Percentiles rank a stretch among this genome's conserved stretches.
These are phyloP conservation scores for Biston stratarius DNA, from an alignment of 2,888 invertebrate species.

Conservation along the genomic window DNA sequence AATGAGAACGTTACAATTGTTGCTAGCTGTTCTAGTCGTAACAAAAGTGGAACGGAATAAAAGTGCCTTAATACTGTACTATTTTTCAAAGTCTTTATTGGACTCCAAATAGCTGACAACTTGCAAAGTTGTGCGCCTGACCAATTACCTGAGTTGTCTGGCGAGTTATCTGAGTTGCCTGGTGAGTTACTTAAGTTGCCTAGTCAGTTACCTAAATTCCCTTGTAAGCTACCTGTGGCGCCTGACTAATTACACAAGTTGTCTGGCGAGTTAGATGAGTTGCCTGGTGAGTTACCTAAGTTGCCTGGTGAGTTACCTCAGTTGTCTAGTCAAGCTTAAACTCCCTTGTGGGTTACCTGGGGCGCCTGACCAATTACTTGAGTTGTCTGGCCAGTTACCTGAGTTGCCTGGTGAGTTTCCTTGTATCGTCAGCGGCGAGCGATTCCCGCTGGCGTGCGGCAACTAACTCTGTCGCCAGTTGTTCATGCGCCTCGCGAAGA, in stretches of 20 bases:
- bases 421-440: conserved; percentile 91
- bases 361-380: conserved; percentile 87
- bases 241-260: conserved; percentile 86
- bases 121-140: not conserved
- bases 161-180: not conserved
- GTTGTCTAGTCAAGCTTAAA: not conserved
- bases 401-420: conserved; percentile 85
- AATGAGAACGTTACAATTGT: not conserved
- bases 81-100: too few species aligned
- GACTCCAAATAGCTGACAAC: not conserved
- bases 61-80: too few species aligned
- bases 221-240: conserved; percentile 41
- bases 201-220: not conserved
- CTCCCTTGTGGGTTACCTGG: not conserved
- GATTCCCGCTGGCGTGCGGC: conserved; percentile 91
- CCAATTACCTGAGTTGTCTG: not conserved
- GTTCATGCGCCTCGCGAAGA: conserved; percentile 76
- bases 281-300: conserved; percentile 87
- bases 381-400: conserved; percentile 53
- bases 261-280: conserved; percentile 58
- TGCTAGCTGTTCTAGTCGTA: not conserved
- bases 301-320: not conserved
- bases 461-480: conserved; percentile 88
- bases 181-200: not conserved
- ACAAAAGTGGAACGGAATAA: too few species aligned